Evolutionary conservation across 1,140 invertebrate species (phyloP).

Genomic region (Liolophura sinensis): DNA sequence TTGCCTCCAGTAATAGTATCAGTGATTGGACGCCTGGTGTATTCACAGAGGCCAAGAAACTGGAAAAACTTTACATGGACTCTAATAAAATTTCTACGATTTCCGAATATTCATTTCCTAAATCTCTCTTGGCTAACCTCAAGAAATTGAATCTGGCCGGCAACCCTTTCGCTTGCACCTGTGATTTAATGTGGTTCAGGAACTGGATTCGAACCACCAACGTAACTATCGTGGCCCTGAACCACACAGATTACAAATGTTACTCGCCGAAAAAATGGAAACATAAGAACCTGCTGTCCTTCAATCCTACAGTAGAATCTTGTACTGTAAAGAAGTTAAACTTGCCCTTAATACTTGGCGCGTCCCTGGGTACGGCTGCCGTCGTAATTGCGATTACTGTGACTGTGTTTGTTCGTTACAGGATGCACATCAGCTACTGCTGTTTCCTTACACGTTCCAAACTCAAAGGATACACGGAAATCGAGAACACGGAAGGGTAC

Average conservation of each 20-base stretch:
- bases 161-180: conserved; percentile 24
- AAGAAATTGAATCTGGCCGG: conserved; percentile 9
- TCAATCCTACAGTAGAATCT: conserved; percentile 1
- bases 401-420: conserved; percentile 2
- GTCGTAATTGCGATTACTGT: not conserved
- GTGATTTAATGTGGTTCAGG: conserved; percentile 16
- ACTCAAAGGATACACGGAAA: no score
- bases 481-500: conserved; percentile 7
- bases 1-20: no score
- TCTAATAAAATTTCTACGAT: no score
- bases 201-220: conserved; percentile 6
- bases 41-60: no score
- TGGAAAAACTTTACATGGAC: no score
- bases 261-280: conserved; percentile 1
- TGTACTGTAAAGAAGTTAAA: not conserved
- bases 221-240: not conserved
- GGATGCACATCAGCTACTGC: conserved; percentile 10
- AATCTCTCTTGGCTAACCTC: no score
- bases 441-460: not conserved
- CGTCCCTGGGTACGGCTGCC: not conserved
- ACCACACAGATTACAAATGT: not conserved
- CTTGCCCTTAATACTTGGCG: not conserved
- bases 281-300: not conserved
- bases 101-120: no score
- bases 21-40: no score